Conservation (phyloP, 2,888 invertebrate genomes). For the Eucriotettix oculatus region DNA sequence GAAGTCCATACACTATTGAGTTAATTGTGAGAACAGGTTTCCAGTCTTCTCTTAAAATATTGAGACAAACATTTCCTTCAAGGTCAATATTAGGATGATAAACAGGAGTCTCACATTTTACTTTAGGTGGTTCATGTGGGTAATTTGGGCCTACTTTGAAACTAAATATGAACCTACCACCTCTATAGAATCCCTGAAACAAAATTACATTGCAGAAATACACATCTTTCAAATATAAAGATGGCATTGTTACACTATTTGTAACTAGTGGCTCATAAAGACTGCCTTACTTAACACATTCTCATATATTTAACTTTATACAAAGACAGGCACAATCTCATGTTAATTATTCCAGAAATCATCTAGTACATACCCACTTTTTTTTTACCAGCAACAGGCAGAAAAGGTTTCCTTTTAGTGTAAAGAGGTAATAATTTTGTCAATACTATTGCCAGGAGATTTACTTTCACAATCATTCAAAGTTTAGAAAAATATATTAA, state of each 20-base stretch:
- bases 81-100: slow-evolving; percentile 98
- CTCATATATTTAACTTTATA: too few species aligned
- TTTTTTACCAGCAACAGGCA: too few species aligned
- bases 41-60: slow-evolving; percentile 97
- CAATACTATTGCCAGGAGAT: too few species aligned
- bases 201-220: background rate
- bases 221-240: background rate
- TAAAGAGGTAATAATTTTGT: too few species aligned
- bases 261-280: background rate
- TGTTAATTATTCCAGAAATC: too few species aligned
- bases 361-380: too few species aligned
- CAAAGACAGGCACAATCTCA: too few species aligned
- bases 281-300: too few species aligned
- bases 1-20: slow-evolving; percentile 93
- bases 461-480: too few species aligned
- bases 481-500: too few species aligned
- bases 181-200: slow-evolving; percentile 74
- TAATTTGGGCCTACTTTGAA: slow-evolving; percentile 96
- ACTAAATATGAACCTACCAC: slow-evolving; percentile 88
- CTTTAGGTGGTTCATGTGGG: slow-evolving; percentile 96
- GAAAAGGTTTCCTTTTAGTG: too few species aligned
- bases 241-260: background rate
- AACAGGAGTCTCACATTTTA: slow-evolving; percentile 93
- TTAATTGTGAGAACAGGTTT: slow-evolving; percentile 96
- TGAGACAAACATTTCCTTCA: slow-evolving; percentile 94